Conservation (phyloP, 2,888 invertebrate genomes). For the Sphaeridia pumilis region DNA sequence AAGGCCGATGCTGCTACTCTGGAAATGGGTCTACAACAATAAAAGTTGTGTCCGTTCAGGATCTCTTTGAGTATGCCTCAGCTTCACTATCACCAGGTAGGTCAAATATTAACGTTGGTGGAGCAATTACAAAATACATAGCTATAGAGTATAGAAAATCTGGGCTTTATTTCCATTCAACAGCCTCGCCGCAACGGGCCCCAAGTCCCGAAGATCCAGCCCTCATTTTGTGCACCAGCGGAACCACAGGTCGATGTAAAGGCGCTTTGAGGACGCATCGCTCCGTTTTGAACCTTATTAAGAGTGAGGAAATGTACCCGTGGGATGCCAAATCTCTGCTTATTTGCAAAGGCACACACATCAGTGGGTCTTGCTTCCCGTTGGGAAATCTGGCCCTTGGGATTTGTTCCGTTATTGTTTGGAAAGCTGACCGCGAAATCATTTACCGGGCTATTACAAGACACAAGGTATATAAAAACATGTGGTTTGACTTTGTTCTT, state of each 20-base stretch:
- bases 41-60: too few relatives aligned
- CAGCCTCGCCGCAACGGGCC: constrained; percentile 18
- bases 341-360: constrained; percentile 29
- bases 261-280: constrained; percentile 25
- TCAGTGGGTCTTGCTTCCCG: constrained; percentile 10
- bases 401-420: background rate
- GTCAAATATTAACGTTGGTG: too few relatives aligned
- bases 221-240: constrained; percentile 29
- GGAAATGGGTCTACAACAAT: too few relatives aligned
- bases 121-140: too few relatives aligned
- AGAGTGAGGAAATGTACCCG: background rate
- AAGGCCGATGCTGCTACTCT: too few relatives aligned
- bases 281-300: constrained; percentile 15
- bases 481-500: too few relatives aligned
- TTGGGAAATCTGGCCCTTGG: background rate
- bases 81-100: too few relatives aligned
- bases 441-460: background rate
- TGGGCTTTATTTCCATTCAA: background rate
- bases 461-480: constrained; percentile 1
- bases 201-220: constrained; percentile 17
- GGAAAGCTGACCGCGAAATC: background rate
- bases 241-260: constrained; percentile 27
- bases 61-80: too few relatives aligned
- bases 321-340: constrained; percentile 22
- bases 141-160: background rate